phyloP scores from a whole-genome alignment of 2,113 vertebrate species.

The Caracal caracal region DNA sequence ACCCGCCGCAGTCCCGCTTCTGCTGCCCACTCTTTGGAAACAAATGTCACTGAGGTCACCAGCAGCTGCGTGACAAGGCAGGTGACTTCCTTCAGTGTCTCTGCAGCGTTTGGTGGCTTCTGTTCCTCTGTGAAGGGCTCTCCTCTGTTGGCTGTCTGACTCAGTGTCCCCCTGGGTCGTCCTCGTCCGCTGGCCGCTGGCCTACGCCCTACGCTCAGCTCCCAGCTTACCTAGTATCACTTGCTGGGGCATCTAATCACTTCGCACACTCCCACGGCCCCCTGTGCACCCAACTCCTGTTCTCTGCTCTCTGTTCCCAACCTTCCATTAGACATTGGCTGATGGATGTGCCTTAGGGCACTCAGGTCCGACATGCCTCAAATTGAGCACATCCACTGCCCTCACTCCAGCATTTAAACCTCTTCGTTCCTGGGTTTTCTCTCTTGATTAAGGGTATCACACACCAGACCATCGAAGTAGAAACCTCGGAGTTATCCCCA shows the following conservation, averaged over 20 bases:
- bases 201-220: background rate
- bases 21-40: background rate
- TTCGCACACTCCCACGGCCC: background rate
- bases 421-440: background rate
- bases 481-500: background rate
- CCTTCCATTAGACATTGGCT: background rate
- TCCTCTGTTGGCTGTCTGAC: background rate
- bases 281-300: background rate
- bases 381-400: background rate
- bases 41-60: background rate
- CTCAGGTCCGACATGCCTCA: background rate
- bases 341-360: background rate
- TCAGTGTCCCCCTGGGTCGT: background rate
- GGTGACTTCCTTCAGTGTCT: background rate
- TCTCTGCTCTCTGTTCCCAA: background rate
- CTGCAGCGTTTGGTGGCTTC: background rate
- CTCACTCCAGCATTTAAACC: background rate
- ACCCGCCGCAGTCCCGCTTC: background rate
- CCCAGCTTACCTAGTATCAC: background rate
- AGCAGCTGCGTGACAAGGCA: background rate
- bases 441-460: background rate
- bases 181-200: background rate
- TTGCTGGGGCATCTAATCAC: rapidly evolving
- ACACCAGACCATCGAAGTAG: background rate
- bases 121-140: background rate